Percentiles rank a stretch among this genome's conserved stretches.
These are phyloP conservation scores for Anodontia alba DNA, from an alignment of 2,888 invertebrate species.

Conservation along the genomic window DNA sequence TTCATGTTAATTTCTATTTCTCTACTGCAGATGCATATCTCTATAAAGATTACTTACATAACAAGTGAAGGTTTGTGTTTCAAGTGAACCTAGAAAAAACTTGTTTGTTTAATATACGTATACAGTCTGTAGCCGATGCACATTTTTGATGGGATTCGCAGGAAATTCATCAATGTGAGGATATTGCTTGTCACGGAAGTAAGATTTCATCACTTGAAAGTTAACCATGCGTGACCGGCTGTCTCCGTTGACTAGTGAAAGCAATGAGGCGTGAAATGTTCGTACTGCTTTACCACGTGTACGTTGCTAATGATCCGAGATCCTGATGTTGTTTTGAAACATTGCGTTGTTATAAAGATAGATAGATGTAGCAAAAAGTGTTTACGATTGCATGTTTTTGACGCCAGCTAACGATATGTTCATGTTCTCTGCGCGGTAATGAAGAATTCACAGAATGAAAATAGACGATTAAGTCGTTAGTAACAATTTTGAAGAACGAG, in stretches of 20 bases:
- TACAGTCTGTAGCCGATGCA: neutral
- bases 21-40: conserved; percentile 16
- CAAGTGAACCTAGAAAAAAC: conserved; percentile 5
- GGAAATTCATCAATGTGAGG: conserved; percentile 12
- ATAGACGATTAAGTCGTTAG: conserved; percentile 17
- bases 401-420: conserved; percentile 18
- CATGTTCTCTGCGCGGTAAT: conserved; percentile 4
- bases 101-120: conserved; percentile 11
- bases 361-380: conserved; percentile 12
- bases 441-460: conserved; percentile 18
- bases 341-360: conserved; percentile 9
- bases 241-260: conserved; percentile 25
- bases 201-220: conserved; percentile 56
- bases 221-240: conserved; percentile 47
- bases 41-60: conserved; percentile 5
- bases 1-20: neutral
- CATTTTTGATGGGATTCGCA: conserved; percentile 4
- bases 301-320: conserved; percentile 17
- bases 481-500: conserved; percentile 12
- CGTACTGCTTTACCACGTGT: conserved; percentile 18
- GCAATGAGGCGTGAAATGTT: conserved; percentile 56
- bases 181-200: conserved; percentile 39
- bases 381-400: conserved; percentile 7
- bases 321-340: conserved; percentile 17
- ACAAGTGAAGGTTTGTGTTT: conserved; percentile 8